Percentiles rank a stretch among this genome's conserved stretches.
Evolutionary conservation across 2,797 vertebrate species (phyloP).

Genomic region (Spondyliosoma cantharus): DNA sequence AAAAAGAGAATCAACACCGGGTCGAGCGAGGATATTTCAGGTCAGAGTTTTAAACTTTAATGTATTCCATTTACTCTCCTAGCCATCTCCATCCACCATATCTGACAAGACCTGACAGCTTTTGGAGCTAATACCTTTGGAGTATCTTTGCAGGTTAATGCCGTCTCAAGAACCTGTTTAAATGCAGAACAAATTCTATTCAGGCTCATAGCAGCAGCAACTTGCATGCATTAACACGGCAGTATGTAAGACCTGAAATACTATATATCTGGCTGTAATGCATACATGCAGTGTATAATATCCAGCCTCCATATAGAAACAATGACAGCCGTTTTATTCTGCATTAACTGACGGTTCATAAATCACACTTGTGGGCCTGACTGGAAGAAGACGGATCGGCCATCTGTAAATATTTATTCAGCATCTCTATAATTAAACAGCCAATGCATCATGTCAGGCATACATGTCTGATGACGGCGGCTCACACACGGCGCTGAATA

Average conservation of each 20-base stretch:
- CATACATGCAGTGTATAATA: conserved; percentile 31
- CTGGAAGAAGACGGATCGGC: conserved; percentile 74
- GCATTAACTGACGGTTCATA: conserved; percentile 77
- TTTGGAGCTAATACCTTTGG: conserved; percentile 24
- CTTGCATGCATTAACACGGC: conserved; percentile 13
- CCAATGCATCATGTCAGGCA: conserved; percentile 80
- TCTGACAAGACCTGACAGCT: conserved; percentile 44
- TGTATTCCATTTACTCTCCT: conserved; percentile 35
- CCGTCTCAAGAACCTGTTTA: conserved; percentile 23
- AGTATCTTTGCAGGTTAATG: conserved; percentile 28
- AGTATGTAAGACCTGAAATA: conserved; percentile 10
- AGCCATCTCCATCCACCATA: conserved; percentile 10
- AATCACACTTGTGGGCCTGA: conserved; percentile 78
- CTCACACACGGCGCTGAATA: conserved; percentile 72
- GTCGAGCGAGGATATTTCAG: conserved; percentile 26
- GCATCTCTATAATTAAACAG: conserved; percentile 85
- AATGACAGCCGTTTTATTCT: conserved; percentile 57
- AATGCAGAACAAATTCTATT: conserved; percentile 32
- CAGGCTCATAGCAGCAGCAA: neutral
- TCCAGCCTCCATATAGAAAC: conserved; percentile 53
- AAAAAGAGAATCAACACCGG: conserved; percentile 12
- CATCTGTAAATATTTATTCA: conserved; percentile 87
- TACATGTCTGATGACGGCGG: conserved; percentile 70
- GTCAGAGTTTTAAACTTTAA: conserved; percentile 38
- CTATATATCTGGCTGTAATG: conserved; percentile 18